A percentile compares a stretch with the other conserved stretches of the same genome.
These are phyloP conservation scores for Pipra filicauda DNA, from an alignment of 2,113 vertebrate species.

Conservation along the genomic window DNA sequence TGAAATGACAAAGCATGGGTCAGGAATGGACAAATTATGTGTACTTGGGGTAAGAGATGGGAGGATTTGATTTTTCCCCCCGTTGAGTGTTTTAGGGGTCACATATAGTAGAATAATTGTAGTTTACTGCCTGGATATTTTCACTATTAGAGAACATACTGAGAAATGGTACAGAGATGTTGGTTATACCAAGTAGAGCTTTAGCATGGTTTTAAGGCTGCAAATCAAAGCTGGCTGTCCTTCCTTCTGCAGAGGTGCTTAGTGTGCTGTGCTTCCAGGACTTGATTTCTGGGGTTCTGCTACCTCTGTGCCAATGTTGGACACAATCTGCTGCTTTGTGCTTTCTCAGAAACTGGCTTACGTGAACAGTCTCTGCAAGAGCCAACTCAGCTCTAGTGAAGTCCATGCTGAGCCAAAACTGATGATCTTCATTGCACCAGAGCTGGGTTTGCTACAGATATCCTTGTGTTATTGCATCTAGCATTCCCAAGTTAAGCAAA, in stretches of 20 bases:
- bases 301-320: accelerated
- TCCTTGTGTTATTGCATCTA: neutral
- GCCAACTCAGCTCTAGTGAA: neutral
- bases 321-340: neutral
- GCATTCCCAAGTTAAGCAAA: neutral
- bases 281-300: neutral
- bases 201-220: neutral
- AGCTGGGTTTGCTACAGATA: neutral
- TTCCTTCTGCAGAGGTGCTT: neutral
- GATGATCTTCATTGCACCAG: neutral
- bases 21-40: neutral
- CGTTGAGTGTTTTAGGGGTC: neutral
- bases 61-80: neutral
- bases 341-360: neutral
- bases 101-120: neutral
- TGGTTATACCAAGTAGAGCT: accelerated
- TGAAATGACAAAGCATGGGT: neutral
- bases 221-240: neutral
- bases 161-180: neutral
- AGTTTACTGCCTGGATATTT: neutral
- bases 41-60: neutral
- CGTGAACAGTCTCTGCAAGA: neutral
- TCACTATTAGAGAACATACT: neutral
- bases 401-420: neutral
- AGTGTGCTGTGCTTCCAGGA: neutral